phyloP scores from a whole-genome alignment of 2,888 invertebrate genomes.

The Eremobia ochroleuca region DNA sequence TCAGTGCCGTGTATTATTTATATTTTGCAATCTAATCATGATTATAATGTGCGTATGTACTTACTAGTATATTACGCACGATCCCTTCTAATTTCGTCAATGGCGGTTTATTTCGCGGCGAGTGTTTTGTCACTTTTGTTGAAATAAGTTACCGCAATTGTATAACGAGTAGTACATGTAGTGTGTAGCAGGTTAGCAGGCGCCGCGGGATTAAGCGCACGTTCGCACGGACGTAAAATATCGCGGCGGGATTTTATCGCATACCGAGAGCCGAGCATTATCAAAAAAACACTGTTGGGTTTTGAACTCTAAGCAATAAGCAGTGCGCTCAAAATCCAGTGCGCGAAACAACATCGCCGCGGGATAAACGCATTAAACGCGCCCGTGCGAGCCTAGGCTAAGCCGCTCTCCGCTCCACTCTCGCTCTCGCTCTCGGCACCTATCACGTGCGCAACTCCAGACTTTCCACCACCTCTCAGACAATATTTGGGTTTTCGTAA shows the following conservation, averaged over 20 bases:
- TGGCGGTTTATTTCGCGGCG: constrained; percentile 59
- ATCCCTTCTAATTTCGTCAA: constrained; percentile 71
- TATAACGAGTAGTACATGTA: constrained; percentile 44
- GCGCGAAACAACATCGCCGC: neutral
- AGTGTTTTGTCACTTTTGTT: constrained; percentile 68
- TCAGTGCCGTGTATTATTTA: constrained; percentile 36
- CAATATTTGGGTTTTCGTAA: constrained; percentile 40
- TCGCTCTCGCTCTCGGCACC: constrained; percentile 23
- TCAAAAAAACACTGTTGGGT: too few species aligned
- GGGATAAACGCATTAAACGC: neutral
- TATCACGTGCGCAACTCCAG: constrained; percentile 25
- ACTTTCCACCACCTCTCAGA: constrained; percentile 33
- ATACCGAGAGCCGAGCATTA: neutral
- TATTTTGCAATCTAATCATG: constrained; percentile 63
- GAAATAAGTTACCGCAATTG: constrained; percentile 66
- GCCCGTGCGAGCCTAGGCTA: neutral
- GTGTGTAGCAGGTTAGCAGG: constrained; percentile 23
- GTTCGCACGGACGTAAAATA: neutral
- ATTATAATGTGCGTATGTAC: constrained; percentile 48
- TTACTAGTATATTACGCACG: constrained; percentile 49
- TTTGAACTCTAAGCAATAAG: neutral
- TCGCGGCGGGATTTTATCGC: neutral
- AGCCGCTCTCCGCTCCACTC: constrained; percentile 36
- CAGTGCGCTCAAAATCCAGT: neutral
- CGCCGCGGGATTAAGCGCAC: neutral